These are phyloP conservation scores for Mythimna ferrago DNA, from an alignment of 2,888 invertebrate genomes.

Conservation along the genomic window DNA sequence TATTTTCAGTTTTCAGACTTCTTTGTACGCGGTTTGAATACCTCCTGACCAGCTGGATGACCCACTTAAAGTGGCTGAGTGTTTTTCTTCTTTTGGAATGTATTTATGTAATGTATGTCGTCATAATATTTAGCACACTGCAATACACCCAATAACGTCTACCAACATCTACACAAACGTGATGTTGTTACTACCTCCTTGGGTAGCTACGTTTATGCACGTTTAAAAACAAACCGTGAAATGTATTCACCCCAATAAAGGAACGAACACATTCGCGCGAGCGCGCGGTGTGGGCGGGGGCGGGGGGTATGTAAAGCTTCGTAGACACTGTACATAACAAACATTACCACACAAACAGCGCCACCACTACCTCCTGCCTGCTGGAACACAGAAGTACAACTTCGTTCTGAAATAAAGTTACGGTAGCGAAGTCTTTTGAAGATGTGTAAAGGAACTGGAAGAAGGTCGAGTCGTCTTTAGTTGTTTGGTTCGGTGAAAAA, in stretches of 20 bases:
- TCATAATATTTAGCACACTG: background rate
- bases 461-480: background rate
- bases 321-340: conserved; percentile 75
- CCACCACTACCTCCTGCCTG: conserved; percentile 3
- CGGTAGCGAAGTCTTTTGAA: background rate
- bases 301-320: conserved; percentile 68
- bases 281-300: conserved; percentile 18
- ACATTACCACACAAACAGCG: conserved; percentile 82
- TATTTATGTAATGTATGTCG: background rate
- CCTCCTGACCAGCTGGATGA: background rate
- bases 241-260: conserved; percentile 67
- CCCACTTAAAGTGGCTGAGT: background rate
- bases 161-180: background rate
- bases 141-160: background rate
- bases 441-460: background rate
- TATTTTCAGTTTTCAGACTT: background rate
- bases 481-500: no score
- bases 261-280: conserved; percentile 63
- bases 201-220: conserved; percentile 27
- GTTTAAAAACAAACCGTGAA: conserved; percentile 67
- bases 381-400: conserved; percentile 49
- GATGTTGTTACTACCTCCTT: background rate
- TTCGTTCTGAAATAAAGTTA: conserved; percentile 28
- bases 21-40: background rate
- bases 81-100: background rate